phyloP scores from a whole-genome alignment of 2,113 vertebrate genomes.

The Diphyllodes magnificus region DNA sequence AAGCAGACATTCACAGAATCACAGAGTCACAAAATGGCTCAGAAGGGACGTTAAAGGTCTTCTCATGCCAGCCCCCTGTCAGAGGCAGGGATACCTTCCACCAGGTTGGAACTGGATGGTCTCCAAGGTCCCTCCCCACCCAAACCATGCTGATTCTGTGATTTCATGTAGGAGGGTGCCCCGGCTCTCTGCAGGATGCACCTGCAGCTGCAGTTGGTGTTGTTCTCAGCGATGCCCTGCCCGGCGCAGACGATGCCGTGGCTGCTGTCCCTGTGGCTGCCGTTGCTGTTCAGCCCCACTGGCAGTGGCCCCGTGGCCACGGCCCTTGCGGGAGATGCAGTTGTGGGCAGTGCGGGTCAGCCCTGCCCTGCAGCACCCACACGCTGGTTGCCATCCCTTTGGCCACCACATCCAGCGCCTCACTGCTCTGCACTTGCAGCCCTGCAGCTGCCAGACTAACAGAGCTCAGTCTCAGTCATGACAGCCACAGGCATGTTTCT shows the following conservation, averaged over 20 bases:
- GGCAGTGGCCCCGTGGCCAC: not conserved
- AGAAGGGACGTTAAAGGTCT: not conserved
- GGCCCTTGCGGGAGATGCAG: not conserved
- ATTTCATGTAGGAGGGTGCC: not conserved
- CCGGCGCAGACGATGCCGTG: conserved; percentile 77
- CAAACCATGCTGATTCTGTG: no score
- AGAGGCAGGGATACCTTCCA: not conserved
- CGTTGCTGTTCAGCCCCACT: conserved; percentile 52
- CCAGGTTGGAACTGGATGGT: no score
- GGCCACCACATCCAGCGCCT: conserved; percentile 56
- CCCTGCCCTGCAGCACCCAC: conserved; percentile 80
- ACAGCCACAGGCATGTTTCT: not conserved
- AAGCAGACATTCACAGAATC: not conserved
- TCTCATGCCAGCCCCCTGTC: not conserved
- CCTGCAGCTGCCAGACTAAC: not conserved
- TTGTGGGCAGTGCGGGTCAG: conserved; percentile 52
- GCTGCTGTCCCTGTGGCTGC: not conserved
- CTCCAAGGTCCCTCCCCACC: not conserved
- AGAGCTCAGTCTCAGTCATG: not conserved
- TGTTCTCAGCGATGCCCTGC: not conserved
- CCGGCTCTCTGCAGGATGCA: not conserved
- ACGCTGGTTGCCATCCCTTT: not conserved
- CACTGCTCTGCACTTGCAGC: conserved; percentile 79
- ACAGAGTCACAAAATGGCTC: not conserved
- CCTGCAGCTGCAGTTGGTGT: not conserved